Conservation (phyloP, 2,113 vertebrate species). For the Sinosuthora webbiana region DNA sequence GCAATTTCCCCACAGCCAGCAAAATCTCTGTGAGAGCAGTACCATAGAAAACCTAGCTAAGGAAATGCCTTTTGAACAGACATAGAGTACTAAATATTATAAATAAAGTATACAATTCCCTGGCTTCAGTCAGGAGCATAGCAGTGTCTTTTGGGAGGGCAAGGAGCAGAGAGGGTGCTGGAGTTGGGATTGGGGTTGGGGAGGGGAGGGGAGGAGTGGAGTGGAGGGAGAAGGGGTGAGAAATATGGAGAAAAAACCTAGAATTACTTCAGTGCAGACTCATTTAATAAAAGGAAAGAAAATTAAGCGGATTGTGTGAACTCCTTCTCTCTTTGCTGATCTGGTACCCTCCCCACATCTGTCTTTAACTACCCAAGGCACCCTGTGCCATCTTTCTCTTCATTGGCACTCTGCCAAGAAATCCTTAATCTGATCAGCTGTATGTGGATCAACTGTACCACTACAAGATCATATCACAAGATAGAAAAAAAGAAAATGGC, state of each 20-base stretch:
- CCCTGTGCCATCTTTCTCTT: conserved; percentile 52
- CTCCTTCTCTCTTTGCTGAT: background rate
- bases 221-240: too few species aligned
- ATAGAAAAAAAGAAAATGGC: background rate
- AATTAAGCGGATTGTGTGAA: background rate
- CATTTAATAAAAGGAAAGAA: background rate
- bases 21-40: conserved; percentile 19
- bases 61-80: conserved; percentile 14
- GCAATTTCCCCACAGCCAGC: background rate
- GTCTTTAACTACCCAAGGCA: conserved; percentile 51
- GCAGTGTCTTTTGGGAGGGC: background rate
- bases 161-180: background rate
- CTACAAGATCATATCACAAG: background rate
- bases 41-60: background rate
- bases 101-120: background rate
- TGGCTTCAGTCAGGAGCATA: background rate
- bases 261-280: background rate
- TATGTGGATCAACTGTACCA: background rate
- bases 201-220: too few species aligned
- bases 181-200: background rate
- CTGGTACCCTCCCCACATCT: background rate
- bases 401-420: background rate
- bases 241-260: background rate
- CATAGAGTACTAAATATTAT: background rate
- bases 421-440: background rate